Base-by-base conservation (phyloP, 2,888 invertebrate species). In the Melanostoma scalare region DNA sequence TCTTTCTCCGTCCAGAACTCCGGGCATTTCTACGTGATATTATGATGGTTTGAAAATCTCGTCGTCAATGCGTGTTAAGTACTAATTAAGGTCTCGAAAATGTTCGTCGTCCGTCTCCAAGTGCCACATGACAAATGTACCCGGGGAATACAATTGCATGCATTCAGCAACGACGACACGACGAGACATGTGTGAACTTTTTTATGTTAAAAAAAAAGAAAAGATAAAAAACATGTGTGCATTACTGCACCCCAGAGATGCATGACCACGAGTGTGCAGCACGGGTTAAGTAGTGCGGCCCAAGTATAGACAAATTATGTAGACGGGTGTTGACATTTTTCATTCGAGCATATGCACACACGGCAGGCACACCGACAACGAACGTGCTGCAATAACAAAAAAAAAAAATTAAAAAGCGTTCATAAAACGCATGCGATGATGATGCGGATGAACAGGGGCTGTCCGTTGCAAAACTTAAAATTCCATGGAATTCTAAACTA, bases 71-170 rank as follows among this genome's bases (percentile, higher is more conserved):
- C 80, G 80, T 81, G 81, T 55, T 76, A 81, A 55, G 71, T 67
- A 61, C 76, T 72, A 76, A 81, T 81, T 81, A 72, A 67, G 60
- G 67, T 71, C 60, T 72, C 61, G 63, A 71, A 67, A 67, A 75
- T 71, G 9, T 35, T 33, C 20, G 10, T 71, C 72, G 48, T 53
- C 61, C 44, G 48, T 55, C 44, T 61, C 10, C 56, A 63, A 76
- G 76, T 76, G 76, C 20, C 1, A 71, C 58, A 67, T 81, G 69
- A 81, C 46, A 72, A 76, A 81, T 81, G 65, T 53, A 38, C 38
- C 48, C 31, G 61, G 52, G 38, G 33, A 20, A 20, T 50, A 40
- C 40, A 61, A n/a, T 20, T 42, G 35, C 5, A 20, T 30, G 36
- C 46, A 46, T 20, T 50, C 50, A 44, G 33, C 48, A 46, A 9